Percentiles rank a stretch among this genome's conserved stretches.
Evolutionary conservation across 2,888 invertebrate genomes (phyloP).

Genomic region (Spisula solida): DNA sequence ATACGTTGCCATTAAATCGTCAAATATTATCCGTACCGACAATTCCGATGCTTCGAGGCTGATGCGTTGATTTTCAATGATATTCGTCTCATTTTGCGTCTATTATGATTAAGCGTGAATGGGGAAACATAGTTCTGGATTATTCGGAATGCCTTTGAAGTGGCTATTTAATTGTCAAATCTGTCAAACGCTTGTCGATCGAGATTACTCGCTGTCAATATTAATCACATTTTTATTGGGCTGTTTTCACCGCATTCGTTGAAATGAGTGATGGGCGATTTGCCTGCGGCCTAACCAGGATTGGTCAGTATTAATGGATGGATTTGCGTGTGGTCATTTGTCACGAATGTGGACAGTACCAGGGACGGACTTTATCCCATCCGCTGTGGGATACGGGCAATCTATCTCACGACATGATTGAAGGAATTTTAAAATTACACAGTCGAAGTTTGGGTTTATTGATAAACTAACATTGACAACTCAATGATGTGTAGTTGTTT

Average conservation of each 20-base stretch:
- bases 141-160: slow-evolving; percentile 75
- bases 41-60: slow-evolving; percentile 32
- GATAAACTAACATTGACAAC: neutral
- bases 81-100: slow-evolving; percentile 58
- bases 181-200: slow-evolving; percentile 74
- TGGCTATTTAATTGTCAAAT: slow-evolving; percentile 72
- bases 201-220: slow-evolving; percentile 74
- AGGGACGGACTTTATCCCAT: neutral
- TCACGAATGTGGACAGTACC: slow-evolving; percentile 2
- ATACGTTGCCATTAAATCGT: slow-evolving; percentile 58
- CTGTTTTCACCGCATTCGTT: slow-evolving; percentile 58
- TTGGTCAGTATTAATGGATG: slow-evolving; percentile 37
- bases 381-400: neutral
- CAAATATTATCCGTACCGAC: slow-evolving; percentile 69
- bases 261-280: slow-evolving; percentile 60
- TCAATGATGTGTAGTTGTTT: neutral
- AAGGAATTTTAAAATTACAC: slow-evolving; percentile 10
- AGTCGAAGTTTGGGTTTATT: neutral
- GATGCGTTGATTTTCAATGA: slow-evolving; percentile 47
- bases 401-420: neutral
- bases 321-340: slow-evolving; percentile 58
- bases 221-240: slow-evolving; percentile 71
- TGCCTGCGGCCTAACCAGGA: slow-evolving; percentile 33
- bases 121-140: slow-evolving; percentile 65
- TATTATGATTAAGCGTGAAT: slow-evolving; percentile 69